These are phyloP conservation scores for Antedon mediterranea DNA, from an alignment of 53 echinoderm and acorn worm genomes.

Conservation along the genomic window DNA sequence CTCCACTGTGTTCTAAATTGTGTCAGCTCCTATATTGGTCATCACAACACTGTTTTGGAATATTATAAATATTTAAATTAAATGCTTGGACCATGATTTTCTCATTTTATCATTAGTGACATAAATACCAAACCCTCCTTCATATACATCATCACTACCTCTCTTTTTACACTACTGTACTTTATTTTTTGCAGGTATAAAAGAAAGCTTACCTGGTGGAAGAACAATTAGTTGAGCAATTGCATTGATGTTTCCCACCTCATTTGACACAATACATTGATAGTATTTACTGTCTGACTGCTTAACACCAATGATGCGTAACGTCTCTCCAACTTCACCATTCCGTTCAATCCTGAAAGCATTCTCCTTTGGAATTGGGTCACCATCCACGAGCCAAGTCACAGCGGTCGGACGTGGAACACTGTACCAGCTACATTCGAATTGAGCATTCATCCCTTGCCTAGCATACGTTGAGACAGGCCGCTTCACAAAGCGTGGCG, in stretches of 20 bases:
- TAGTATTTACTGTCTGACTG: constrained; percentile 46
- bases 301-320: constrained; percentile 26
- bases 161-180: too few relatives aligned
- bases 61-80: too few relatives aligned
- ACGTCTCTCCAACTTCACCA: constrained; percentile 22
- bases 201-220: constrained; percentile 35
- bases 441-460: constrained; percentile 11
- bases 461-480: constrained; percentile 45
- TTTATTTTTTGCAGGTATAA: too few relatives aligned
- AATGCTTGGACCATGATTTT: too few relatives aligned
- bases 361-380: constrained; percentile 12
- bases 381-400: constrained; percentile 41
- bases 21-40: too few relatives aligned
- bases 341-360: background rate
- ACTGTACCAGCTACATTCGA: constrained; percentile 62
- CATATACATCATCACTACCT: too few relatives aligned
- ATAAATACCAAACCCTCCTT: too few relatives aligned
- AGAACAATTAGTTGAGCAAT: constrained; percentile 61
- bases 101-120: too few relatives aligned
- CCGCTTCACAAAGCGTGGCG: constrained; percentile 45
- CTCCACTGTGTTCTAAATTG: too few relatives aligned
- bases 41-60: too few relatives aligned
- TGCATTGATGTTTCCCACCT: constrained; percentile 50
- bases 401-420: constrained; percentile 51
- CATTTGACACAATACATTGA: constrained; percentile 71